Evolutionary conservation across 37 sponge, comb jelly and placozoan genomes (phyloP).

Genomic region (Dysidea cf. avara): DNA sequence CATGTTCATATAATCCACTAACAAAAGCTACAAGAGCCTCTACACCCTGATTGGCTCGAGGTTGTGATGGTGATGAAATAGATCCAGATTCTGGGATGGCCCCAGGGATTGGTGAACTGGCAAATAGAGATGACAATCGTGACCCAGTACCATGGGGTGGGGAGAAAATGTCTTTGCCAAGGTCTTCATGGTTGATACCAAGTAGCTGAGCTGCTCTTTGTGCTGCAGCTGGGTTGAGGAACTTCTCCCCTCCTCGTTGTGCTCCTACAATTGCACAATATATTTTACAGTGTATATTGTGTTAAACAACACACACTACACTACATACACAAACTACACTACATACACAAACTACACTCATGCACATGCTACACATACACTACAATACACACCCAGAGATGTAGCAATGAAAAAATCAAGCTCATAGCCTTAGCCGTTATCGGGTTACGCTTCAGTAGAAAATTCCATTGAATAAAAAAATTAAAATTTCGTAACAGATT

Average conservation of each 20-base stretch:
- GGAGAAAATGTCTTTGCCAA: constrained; percentile 83
- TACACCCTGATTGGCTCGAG: constrained; percentile 43
- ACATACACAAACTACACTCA: too few species aligned
- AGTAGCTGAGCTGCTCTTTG: constrained; percentile 92
- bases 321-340: too few species aligned
- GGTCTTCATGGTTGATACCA: constrained; percentile 87
- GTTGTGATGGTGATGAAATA: constrained; percentile 28
- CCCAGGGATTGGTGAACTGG: constrained; percentile 24
- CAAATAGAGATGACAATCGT: constrained; percentile 25
- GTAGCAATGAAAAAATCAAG: too few species aligned
- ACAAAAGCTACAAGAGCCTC: constrained; percentile 78
- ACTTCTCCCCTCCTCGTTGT: constrained; percentile 69
- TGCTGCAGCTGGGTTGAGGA: constrained; percentile 91
- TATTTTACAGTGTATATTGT: too few species aligned
- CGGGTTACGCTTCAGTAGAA: too few species aligned
- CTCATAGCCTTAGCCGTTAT: too few species aligned
- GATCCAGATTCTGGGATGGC: constrained; percentile 41
- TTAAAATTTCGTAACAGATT: too few species aligned
- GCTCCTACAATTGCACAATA: constrained; percentile 51
- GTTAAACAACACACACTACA: too few species aligned
- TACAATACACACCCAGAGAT: too few species aligned
- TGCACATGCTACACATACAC: too few species aligned
- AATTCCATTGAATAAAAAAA: too few species aligned
- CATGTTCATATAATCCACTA: constrained; percentile 96
- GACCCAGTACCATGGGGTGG: constrained; percentile 65